These are phyloP conservation scores for Rhadina sibilatrix DNA, from an alignment of 2,113 vertebrate species.

Conservation along the genomic window DNA sequence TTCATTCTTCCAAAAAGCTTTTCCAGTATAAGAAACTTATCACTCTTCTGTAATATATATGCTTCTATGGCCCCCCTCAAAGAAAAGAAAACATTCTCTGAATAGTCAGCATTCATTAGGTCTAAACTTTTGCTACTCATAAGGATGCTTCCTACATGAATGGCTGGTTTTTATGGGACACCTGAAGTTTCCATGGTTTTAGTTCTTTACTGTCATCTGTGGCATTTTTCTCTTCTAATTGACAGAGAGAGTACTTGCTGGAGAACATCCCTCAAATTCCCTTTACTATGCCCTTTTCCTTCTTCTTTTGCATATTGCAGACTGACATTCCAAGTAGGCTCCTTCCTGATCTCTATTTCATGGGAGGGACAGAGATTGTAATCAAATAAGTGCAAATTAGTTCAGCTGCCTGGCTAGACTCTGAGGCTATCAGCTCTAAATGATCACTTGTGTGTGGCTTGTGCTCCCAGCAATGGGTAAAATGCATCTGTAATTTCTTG, in stretches of 20 bases:
- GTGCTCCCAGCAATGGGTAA: neutral
- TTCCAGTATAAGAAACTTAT: neutral
- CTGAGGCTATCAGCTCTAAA: neutral
- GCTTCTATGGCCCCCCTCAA: neutral
- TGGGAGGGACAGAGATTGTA: neutral
- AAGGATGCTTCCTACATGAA: neutral
- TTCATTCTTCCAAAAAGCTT: neutral
- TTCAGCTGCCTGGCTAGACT: neutral
- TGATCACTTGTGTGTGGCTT: neutral
- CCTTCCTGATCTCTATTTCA: neutral
- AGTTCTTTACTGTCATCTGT: neutral
- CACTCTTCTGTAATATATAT: neutral
- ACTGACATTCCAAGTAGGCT: neutral
- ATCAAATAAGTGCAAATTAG: constrained; percentile 1
- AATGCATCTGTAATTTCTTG: neutral
- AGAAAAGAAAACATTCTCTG: neutral
- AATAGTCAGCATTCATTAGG: neutral
- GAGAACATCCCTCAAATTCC: neutral
- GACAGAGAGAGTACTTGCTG: neutral
- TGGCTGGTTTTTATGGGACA: neutral
- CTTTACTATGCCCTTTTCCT: neutral
- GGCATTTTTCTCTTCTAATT: neutral
- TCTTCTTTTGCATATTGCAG: neutral
- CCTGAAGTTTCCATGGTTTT: neutral
- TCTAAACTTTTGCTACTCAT: neutral